Evolutionary conservation across 2,113 vertebrate species (phyloP), one percentile per base, ranked within the genome.

Genomic region (Cyanoramphus novaezelandiae): DNA sequence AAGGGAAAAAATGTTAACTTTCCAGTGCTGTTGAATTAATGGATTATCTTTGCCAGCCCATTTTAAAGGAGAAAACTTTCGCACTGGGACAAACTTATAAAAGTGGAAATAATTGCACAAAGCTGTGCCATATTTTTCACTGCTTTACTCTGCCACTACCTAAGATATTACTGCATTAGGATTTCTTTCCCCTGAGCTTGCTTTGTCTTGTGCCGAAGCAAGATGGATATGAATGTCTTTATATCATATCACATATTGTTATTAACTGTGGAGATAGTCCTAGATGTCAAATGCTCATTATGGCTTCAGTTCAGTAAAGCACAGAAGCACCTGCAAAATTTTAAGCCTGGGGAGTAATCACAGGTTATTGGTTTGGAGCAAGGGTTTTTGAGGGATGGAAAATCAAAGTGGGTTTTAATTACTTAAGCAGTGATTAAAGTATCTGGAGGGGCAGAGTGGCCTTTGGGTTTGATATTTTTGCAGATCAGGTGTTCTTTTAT

Each of bases 21-120:
- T 96, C 84, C 79, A 92, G 65, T 69, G 76, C 88, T 95, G 88
- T 90, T 97, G 97, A 98, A 98, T 97, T 97, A 98, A 98, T 97
- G 92, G 86, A 93, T 88, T 97, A 96, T 95, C 77, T 93, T 92
- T 93, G 82, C 86, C 86, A 95, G 75, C 86, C 94, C 74, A 74
- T 91, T 95, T 97, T 88, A 91, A 94, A 87, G 80, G 78, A 75
- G 92, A 96, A 97, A 97, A 78, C 91, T 92, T 97, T 90, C 75
- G 46, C 91, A 93, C 37, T 43, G 49, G 94, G 92, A 78, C 85
- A 96, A 97, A 95, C 85, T 95, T 97, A 75, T 92, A 59, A 94
- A 91, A 63, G 53, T 77, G 64, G 79, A 80, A 96, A 93, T 96
- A 95, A 94, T 86, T 86, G 76, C 69, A 49, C 37, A 78, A 96